Conservation (phyloP, 2,797 vertebrate species). For the Poecilia gillii region DNA sequence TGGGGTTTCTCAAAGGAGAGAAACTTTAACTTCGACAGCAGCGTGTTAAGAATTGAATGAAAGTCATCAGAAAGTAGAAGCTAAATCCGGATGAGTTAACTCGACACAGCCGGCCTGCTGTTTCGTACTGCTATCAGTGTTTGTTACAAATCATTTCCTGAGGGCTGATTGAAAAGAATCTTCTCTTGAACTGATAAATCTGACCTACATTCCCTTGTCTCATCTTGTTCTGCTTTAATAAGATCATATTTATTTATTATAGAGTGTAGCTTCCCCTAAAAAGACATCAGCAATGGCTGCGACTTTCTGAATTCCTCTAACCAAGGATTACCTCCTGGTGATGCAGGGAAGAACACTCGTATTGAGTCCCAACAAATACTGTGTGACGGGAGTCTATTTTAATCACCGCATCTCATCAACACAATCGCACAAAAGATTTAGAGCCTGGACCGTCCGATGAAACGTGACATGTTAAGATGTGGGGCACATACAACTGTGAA, state of each 20-base stretch:
- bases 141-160: constrained; percentile 4
- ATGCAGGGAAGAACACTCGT: constrained; percentile 27
- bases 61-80: background rate
- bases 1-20: background rate
- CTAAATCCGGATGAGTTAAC: background rate
- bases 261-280: background rate
- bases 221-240: constrained; percentile 3
- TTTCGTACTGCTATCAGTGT: background rate
- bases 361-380: constrained; percentile 33
- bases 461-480: constrained; percentile 52
- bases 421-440: constrained; percentile 59
- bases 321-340: constrained; percentile 32
- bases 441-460: constrained; percentile 34
- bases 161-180: constrained; percentile 16
- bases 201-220: constrained; percentile 6
- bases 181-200: constrained; percentile 14
- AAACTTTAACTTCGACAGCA: background rate
- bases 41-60: background rate
- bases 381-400: constrained; percentile 54
- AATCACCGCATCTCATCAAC: constrained; percentile 54
- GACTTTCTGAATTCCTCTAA: background rate
- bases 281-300: background rate
- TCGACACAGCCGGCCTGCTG: background rate
- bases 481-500: constrained; percentile 54
- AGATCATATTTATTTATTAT: background rate